Percentiles rank a stretch among this genome's conserved stretches.
Evolutionary conservation across 2,888 invertebrate species (phyloP).

Genomic region (Latrodectus hesperus): DNA sequence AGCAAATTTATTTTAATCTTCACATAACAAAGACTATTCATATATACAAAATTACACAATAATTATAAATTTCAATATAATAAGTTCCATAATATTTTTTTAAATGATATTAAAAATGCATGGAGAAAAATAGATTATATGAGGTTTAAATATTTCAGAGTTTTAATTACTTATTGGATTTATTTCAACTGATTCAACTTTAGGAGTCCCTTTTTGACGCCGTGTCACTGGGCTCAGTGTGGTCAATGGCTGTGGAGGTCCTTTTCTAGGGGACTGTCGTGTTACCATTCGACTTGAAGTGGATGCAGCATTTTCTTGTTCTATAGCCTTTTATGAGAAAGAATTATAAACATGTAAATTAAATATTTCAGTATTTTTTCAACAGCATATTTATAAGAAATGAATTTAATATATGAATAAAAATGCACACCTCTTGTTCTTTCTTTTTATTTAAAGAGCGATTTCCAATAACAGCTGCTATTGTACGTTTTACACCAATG

Average conservation of each 20-base stretch:
- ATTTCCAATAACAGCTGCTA: slow-evolving; percentile 63
- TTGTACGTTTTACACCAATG: slow-evolving; percentile 62
- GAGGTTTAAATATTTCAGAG: too few species aligned
- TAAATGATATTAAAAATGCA: too few species aligned
- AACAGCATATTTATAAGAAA: not conserved
- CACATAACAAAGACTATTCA: too few species aligned
- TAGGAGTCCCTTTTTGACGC: slow-evolving; percentile 21
- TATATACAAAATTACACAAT: too few species aligned
- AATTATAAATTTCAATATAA: too few species aligned
- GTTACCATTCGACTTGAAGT: slow-evolving; percentile 74
- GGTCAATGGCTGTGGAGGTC: slow-evolving; percentile 70
- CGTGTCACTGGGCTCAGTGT: slow-evolving; percentile 21
- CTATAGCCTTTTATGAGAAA: slow-evolving; percentile 23
- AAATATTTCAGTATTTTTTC: not conserved
- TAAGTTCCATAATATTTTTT: too few species aligned
- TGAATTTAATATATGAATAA: too few species aligned
- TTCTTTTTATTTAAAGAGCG: slow-evolving; percentile 50
- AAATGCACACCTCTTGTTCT: slow-evolving; percentile 35
- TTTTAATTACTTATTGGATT: slow-evolving; percentile 24
- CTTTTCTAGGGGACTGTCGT: slow-evolving; percentile 75
- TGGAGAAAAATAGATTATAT: too few species aligned
- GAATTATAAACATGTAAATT: not conserved
- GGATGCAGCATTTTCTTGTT: slow-evolving; percentile 28
- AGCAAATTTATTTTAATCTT: too few species aligned
- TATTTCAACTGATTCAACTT: slow-evolving; percentile 26